Base-by-base conservation (phyloP, 2,888 invertebrate genomes). In the Brenthis ino region DNA sequence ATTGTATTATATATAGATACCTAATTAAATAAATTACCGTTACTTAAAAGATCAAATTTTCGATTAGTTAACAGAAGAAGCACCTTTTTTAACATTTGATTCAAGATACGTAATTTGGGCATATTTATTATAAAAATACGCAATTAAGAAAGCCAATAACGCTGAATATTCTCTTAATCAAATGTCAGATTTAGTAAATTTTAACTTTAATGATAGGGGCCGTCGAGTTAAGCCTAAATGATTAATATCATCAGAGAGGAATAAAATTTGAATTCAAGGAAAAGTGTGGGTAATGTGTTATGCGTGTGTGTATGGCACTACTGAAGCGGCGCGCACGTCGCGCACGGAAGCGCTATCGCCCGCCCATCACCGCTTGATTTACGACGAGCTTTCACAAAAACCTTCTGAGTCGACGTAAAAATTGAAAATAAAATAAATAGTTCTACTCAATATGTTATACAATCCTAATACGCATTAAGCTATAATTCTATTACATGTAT, bases 181-280 rank as follows among this genome's bases (percentile, higher is more conserved):
- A 89, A 89, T 76, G 91, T 92, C 91, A 82, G 92, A 91, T 91
- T 90, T 90, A 84, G 87, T 85, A 82, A 88, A 86, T 83, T 88
- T 89, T 88, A 83, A 80, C 82, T 87, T 83, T 89, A 90, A 89
- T 89, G 85, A 89, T 87, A 86, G 85, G 82, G 82, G 83, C 84
- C 81, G 82, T 80, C 76, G 82, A 81, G 84, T 81, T 91, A 90
- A 91, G 86, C 87, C 83, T 72, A 69, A 75, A 78, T 91, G 89
- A 92, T 90, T 87, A 87, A 92, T 91, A 74, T 82, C 68, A 77
- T 76, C 80, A 77, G 82, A 82, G 79, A 81, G 79, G 76, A 81
- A 82, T 80, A 76, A 81, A 82, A 84, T 83, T 81, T 79, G 77
- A 81, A 83, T 82, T 85, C 82, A 83, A 79, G 81, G 80, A 82